These are phyloP conservation scores for Linnaemya vulpina DNA, from an alignment of 2,888 invertebrate species.

Conservation along the genomic window DNA sequence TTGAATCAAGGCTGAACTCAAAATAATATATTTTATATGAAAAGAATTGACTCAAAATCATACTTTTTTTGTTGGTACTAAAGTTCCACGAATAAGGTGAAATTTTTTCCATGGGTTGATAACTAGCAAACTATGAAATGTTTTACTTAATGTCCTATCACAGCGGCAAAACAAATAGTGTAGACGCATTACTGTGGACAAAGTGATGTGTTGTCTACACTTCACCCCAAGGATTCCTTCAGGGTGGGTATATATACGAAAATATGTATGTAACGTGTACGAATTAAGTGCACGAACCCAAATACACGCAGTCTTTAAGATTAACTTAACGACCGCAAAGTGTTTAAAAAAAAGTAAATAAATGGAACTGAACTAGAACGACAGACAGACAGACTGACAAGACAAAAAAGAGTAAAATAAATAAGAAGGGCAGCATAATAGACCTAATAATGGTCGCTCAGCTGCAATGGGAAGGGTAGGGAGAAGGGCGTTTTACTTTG, in stretches of 20 bases:
- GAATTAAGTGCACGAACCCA: slow-evolving; percentile 2
- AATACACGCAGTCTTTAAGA: slow-evolving; percentile 42
- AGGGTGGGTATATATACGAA: not conserved
- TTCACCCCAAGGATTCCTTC: no score
- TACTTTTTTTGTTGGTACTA: no score
- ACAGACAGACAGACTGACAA: slow-evolving; percentile 13
- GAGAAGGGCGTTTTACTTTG: slow-evolving; percentile 64
- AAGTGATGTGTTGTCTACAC: no score
- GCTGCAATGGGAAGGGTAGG: slow-evolving; percentile 17
- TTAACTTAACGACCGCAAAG: slow-evolving; percentile 72
- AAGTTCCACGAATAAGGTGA: no score
- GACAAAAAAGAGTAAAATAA: slow-evolving; percentile 12
- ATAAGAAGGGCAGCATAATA: slow-evolving; percentile 55
- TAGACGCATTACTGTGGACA: no score
- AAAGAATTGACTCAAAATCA: no score
- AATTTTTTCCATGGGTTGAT: no score
- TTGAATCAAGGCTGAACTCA: no score
- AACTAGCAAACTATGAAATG: no score
- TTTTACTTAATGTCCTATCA: no score
- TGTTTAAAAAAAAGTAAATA: slow-evolving; percentile 62
- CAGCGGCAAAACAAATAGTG: no score
- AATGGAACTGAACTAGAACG: slow-evolving; percentile 36
- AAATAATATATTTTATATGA: no score
- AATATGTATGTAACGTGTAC: not conserved
- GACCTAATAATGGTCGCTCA: slow-evolving; percentile 56